These are phyloP conservation scores for Cylindroiulus punctatus DNA, from an alignment of 2,888 invertebrate genomes.

Conservation along the genomic window DNA sequence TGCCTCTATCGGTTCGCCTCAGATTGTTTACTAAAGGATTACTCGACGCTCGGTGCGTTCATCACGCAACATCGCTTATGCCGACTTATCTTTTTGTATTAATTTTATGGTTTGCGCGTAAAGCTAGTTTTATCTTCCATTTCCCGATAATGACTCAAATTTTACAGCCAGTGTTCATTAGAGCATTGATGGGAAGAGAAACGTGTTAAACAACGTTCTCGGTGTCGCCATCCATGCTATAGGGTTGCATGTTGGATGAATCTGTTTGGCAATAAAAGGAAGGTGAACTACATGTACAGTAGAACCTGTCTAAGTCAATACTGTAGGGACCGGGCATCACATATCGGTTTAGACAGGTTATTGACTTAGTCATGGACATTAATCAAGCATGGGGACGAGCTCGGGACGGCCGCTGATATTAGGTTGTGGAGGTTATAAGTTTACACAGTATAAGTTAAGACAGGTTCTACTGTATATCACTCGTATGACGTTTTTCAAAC, in stretches of 20 bases:
- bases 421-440: no score
- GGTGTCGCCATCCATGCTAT: not conserved
- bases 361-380: no score
- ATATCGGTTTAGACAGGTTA: no score
- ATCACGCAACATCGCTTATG: slow-evolving; percentile 4
- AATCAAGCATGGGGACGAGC: no score
- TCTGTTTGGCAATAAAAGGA: not conserved
- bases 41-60: not conserved
- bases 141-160: not conserved
- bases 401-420: no score
- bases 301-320: no score
- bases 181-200: slow-evolving; percentile 18
- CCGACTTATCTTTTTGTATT: slow-evolving; percentile 18
- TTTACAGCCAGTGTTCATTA: slow-evolving; percentile 6
- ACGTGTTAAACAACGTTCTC: not conserved
- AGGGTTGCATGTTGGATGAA: not conserved
- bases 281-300: no score
- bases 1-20: not conserved
- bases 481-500: no score
- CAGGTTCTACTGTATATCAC: no score
- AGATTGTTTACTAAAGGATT: not conserved
- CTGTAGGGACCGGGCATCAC: no score
- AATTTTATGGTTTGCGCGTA: slow-evolving; percentile 5
- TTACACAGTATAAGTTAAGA: no score
- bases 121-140: slow-evolving; percentile 13